phyloP scores from a whole-genome alignment of 2,797 vertebrate species.

The Poecilia picta region DNA sequence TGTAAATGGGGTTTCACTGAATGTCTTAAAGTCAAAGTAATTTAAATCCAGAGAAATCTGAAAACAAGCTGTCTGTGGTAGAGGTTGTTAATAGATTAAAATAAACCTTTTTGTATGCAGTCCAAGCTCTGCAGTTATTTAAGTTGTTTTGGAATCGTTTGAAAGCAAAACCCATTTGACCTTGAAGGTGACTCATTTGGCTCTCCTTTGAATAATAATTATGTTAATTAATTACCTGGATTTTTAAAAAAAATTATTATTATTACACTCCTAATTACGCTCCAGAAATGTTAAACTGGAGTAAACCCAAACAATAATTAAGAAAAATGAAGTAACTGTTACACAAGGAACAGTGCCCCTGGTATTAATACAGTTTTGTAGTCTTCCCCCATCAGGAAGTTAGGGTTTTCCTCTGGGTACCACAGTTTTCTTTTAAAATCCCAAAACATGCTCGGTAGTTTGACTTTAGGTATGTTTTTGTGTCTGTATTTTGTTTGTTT shows the following conservation, averaged over 20 bases:
- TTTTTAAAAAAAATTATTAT: background rate
- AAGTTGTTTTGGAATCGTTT: background rate
- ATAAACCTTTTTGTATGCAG: background rate
- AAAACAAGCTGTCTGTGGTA: background rate
- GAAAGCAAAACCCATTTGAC: background rate
- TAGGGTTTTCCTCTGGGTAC: background rate
- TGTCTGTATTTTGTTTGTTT: background rate
- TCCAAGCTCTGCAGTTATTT: background rate
- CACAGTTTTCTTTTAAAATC: background rate
- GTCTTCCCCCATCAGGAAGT: background rate
- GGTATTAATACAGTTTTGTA: background rate
- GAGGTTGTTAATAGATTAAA: background rate
- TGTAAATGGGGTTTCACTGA: background rate
- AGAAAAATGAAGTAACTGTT: background rate
- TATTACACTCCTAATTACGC: background rate
- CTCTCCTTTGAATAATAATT: background rate
- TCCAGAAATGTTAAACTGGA: background rate
- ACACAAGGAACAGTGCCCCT: background rate
- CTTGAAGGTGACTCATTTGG: background rate
- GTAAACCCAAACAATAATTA: background rate
- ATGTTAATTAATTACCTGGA: background rate
- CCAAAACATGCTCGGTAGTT: background rate
- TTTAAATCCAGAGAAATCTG: background rate
- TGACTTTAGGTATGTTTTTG: background rate
- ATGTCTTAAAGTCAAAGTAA: background rate